phyloP scores from a whole-genome alignment of 2,797 vertebrate genomes.

The Argyrosomus regius region DNA sequence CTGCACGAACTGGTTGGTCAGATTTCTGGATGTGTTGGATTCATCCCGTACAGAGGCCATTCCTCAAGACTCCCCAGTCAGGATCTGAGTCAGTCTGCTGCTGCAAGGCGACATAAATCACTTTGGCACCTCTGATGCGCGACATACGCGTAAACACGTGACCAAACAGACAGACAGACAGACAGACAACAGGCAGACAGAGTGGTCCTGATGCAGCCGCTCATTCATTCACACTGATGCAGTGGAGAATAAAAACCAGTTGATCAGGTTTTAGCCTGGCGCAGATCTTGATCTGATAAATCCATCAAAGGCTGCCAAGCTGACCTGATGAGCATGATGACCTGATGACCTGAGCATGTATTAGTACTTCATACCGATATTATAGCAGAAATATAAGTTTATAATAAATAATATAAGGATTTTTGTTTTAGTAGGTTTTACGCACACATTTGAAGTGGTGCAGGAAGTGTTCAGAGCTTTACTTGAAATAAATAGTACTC shows the following conservation, averaged over 20 bases:
- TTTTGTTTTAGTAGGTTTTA: neutral
- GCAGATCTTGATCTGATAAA: neutral
- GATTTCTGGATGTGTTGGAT: conserved; percentile 76
- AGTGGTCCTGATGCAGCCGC: conserved; percentile 33
- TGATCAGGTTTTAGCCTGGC: neutral
- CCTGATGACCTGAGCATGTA: neutral
- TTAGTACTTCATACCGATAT: too few species aligned
- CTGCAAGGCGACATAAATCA: conserved; percentile 5
- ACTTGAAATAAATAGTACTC: neutral
- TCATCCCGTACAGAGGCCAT: conserved; percentile 68
- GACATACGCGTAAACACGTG: conserved; percentile 31
- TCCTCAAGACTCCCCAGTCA: conserved; percentile 21
- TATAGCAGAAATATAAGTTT: too few species aligned
- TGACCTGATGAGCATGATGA: neutral
- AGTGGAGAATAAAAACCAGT: neutral
- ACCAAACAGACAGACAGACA: neutral
- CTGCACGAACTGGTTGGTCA: conserved; percentile 93
- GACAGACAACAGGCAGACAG: neutral
- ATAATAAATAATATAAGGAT: neutral
- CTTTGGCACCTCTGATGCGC: conserved; percentile 25
- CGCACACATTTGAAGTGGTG: neutral
- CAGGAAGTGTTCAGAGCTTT: neutral
- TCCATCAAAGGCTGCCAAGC: neutral
- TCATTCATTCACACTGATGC: neutral
- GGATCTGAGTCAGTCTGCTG: conserved; percentile 4